Percentiles rank a stretch among this genome's conserved stretches.
These are phyloP conservation scores for Diprion similis DNA, from an alignment of 1,140 invertebrate genomes.

Conservation along the genomic window DNA sequence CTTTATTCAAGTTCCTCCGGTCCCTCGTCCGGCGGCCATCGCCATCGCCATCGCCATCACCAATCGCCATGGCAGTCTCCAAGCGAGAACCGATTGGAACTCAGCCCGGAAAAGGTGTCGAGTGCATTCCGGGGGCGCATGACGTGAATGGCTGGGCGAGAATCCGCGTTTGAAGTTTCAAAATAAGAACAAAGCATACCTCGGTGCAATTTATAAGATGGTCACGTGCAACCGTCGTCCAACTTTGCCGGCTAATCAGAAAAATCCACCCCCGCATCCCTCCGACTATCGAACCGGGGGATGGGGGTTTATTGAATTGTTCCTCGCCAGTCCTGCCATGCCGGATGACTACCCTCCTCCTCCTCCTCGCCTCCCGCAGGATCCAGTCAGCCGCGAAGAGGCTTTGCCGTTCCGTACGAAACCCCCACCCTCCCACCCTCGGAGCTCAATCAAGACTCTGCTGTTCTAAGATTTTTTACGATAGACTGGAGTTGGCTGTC, in stretches of 20 bases:
- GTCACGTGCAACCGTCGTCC: slow-evolving; percentile 50
- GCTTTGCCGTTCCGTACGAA: neutral
- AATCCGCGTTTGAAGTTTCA: slow-evolving; percentile 28
- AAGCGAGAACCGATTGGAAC: slow-evolving; percentile 47
- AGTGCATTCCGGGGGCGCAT: slow-evolving; percentile 45
- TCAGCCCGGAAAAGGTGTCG: slow-evolving; percentile 37
- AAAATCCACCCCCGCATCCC: slow-evolving; percentile 49
- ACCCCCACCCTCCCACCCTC: neutral
- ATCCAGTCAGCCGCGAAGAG: slow-evolving; percentile 18
- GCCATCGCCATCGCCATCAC: neutral
- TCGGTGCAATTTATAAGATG: slow-evolving; percentile 44
- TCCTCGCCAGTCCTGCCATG: slow-evolving; percentile 21
- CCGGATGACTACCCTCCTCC: slow-evolving; percentile 13
- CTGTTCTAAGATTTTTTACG: slow-evolving; percentile 14
- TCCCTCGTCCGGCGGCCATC: too few species aligned
- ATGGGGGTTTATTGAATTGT: slow-evolving; percentile 52
- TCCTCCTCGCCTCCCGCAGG: slow-evolving; percentile 2
- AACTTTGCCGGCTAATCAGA: slow-evolving; percentile 56
- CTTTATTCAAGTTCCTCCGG: too few species aligned
- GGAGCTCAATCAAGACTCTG: neutral
- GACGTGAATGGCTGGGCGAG: slow-evolving; percentile 44
- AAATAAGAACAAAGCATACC: slow-evolving; percentile 26
- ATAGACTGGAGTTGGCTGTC: too few species aligned
- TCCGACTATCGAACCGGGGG: neutral
- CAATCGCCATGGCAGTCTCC: slow-evolving; percentile 18